These are phyloP conservation scores for Microcebus griseorufus DNA, from an alignment of 2,113 vertebrate species.

Conservation along the genomic window DNA sequence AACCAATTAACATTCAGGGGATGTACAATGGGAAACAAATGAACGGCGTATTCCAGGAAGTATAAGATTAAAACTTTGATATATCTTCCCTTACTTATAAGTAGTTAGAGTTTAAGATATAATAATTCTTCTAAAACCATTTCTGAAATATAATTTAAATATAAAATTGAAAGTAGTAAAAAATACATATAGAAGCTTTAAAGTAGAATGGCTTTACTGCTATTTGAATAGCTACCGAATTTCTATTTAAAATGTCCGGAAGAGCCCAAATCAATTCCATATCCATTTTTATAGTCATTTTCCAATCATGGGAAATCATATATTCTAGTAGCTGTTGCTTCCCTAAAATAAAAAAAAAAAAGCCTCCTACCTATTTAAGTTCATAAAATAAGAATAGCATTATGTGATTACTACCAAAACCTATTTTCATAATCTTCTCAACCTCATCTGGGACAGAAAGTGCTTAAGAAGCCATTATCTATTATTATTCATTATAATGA, in stretches of 20 bases:
- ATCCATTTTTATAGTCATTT: conserved; percentile 28
- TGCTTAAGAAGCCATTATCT: not conserved
- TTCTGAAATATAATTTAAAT: conserved; percentile 28
- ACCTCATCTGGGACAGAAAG: not conserved
- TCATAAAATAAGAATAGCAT: not conserved
- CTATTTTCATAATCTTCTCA: conserved; percentile 45
- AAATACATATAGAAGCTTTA: not conserved
- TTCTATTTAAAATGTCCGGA: conserved; percentile 34
- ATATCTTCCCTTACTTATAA: not conserved
- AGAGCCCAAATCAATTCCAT: not conserved
- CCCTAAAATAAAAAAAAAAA: conserved; percentile 12
- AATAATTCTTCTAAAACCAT: not conserved
- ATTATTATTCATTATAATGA: conserved; percentile 44
- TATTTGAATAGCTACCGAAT: not conserved
- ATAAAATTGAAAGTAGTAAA: not conserved
- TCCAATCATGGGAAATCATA: not conserved
- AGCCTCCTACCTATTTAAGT: not conserved
- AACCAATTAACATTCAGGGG: not conserved
- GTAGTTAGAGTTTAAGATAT: not conserved
- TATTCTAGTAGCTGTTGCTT: not conserved
- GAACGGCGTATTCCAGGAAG: not conserved
- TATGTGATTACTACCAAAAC: not conserved
- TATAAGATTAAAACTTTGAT: conserved; percentile 4
- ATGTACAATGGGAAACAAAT: not conserved
- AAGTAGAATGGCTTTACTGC: not conserved